Conservation (phyloP, 2,888 invertebrate genomes). For the Drosophila limbata region DNA sequence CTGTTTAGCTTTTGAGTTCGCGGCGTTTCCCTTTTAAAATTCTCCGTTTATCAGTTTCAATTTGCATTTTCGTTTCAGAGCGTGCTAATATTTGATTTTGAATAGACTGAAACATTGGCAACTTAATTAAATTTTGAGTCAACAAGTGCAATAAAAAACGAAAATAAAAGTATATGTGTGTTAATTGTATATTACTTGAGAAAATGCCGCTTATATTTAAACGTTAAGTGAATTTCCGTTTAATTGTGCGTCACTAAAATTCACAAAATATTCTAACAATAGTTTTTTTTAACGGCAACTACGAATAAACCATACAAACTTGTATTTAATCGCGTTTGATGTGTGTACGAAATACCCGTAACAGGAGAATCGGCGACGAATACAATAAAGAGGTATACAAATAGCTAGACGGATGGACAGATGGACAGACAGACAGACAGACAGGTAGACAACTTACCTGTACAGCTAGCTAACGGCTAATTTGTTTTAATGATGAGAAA, state of each 20-base stretch:
- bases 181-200: constrained; percentile 3
- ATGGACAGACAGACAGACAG: not conserved
- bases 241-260: constrained; percentile 21
- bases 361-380: constrained; percentile 29
- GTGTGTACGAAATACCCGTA: constrained; percentile 30
- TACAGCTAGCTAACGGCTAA: constrained; percentile 73
- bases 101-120: constrained; percentile 13
- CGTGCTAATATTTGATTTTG: constrained; percentile 50
- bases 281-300: constrained; percentile 48
- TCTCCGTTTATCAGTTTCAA: constrained; percentile 46
- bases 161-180: not conserved
- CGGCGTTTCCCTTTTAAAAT: constrained; percentile 35
- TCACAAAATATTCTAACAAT: constrained; percentile 32
- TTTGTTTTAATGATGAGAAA: constrained; percentile 81
- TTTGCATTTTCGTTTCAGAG: constrained; percentile 43
- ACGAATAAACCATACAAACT: not conserved
- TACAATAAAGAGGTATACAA: constrained; percentile 7
- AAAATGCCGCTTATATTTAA: constrained; percentile 4
- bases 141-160: not conserved
- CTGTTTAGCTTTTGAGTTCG: constrained; percentile 3
- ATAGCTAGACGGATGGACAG: constrained; percentile 2
- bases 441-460: constrained; percentile 2
- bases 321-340: constrained; percentile 27
- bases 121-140: constrained; percentile 42
- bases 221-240: constrained; percentile 39